Percentiles rank a stretch among this genome's conserved stretches.
Conservation (phyloP, 2,113 vertebrate genomes). For the Bambusicola thoracicus region DNA sequence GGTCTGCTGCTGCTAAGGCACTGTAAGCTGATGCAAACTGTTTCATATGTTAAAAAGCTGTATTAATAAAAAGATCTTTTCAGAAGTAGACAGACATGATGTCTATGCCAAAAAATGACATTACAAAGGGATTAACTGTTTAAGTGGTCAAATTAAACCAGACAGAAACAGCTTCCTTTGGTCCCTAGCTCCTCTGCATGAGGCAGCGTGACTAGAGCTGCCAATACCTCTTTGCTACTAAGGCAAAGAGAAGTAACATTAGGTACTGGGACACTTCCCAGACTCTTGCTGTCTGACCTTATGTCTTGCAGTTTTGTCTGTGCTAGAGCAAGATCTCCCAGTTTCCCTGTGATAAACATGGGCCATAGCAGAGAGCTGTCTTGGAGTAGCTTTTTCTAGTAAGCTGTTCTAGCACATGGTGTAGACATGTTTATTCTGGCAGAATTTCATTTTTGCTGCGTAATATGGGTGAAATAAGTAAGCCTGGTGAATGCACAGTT, state of each 20-base stretch:
- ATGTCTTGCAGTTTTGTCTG: background rate
- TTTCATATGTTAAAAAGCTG: constrained; percentile 51
- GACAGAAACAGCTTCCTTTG: constrained; percentile 63
- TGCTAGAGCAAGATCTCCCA: background rate
- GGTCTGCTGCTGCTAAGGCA: constrained; percentile 18
- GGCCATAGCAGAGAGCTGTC: background rate
- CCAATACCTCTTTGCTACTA: constrained; percentile 51
- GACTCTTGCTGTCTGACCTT: constrained; percentile 26
- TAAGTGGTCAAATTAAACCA: constrained; percentile 64
- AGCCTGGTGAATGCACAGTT: background rate
- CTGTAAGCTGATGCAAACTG: constrained; percentile 57
- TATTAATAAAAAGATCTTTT: constrained; percentile 53
- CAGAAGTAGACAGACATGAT: constrained; percentile 51
- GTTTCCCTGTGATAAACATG: background rate
- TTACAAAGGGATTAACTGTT: constrained; percentile 67
- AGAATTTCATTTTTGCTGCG: background rate
- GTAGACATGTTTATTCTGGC: constrained; percentile 7
- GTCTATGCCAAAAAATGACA: constrained; percentile 60
- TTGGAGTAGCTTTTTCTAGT: background rate
- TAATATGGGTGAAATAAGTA: constrained; percentile 24
- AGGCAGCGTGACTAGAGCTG: constrained; percentile 56
- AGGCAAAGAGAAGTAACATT: constrained; percentile 30
- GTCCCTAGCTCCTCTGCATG: constrained; percentile 43
- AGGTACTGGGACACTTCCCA: constrained; percentile 49
- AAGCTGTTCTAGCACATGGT: background rate